phyloP scores from a whole-genome alignment of 2,113 vertebrate species.

The Sceloporus tristichus region DNA sequence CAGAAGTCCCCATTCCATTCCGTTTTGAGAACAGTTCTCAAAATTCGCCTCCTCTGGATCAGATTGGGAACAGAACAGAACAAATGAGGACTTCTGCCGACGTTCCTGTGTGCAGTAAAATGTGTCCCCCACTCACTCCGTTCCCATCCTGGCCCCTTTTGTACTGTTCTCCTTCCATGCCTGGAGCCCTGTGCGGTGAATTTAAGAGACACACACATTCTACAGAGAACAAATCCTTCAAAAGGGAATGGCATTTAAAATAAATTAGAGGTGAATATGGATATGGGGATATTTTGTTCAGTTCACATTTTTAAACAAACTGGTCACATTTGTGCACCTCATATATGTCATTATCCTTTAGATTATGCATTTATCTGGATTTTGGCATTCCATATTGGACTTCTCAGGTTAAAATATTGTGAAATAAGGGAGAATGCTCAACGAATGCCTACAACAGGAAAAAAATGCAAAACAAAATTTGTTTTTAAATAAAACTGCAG shows the following conservation, averaged over 20 bases:
- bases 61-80: too few species aligned
- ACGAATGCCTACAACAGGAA: neutral
- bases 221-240: neutral
- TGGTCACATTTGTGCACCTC: neutral
- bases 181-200: too few species aligned
- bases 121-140: too few species aligned
- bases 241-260: constrained; percentile 36
- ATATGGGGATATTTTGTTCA: neutral
- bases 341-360: neutral
- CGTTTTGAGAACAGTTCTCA: too few species aligned
- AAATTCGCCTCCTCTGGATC: too few species aligned
- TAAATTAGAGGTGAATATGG: constrained; percentile 72
- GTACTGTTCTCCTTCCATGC: too few species aligned
- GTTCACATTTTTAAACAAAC: neutral
- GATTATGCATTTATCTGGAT: neutral
- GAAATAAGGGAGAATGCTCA: neutral
- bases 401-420: neutral
- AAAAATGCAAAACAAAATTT: neutral
- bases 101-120: too few species aligned
- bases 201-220: too few species aligned
- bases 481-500: neutral
- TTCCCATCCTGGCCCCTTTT: too few species aligned
- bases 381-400: neutral
- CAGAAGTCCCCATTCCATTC: too few species aligned
- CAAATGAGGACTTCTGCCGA: too few species aligned